Evolutionary conservation across 2,888 invertebrate species (phyloP).

Genomic region (Melinaea menophilus): DNA sequence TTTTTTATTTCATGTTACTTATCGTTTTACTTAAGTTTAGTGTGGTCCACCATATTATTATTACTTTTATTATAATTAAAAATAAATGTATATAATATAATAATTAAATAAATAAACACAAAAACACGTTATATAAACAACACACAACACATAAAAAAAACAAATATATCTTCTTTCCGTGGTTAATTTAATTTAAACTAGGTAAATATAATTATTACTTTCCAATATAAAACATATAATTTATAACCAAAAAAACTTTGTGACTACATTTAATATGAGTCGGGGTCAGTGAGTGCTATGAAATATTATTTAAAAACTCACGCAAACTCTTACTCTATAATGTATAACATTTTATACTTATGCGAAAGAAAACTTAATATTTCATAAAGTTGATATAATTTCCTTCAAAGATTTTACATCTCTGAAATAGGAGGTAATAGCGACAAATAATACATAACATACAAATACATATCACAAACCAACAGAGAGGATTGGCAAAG

Average conservation of each 20-base stretch:
- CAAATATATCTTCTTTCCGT: not conserved
- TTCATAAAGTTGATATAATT: too few relatives aligned
- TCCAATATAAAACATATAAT: too few relatives aligned
- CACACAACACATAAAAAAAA: not conserved
- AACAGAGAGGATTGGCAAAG: conserved; percentile 75
- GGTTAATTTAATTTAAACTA: not conserved
- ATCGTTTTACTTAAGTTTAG: conserved; percentile 13
- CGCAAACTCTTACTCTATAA: too few relatives aligned
- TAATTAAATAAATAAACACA: conserved; percentile 3
- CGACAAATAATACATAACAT: conserved; percentile 30
- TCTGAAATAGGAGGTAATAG: not conserved
- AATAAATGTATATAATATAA: not conserved
- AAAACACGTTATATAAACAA: not conserved
- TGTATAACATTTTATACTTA: too few relatives aligned
- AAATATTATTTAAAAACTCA: too few relatives aligned
- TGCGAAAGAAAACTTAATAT: too few relatives aligned
- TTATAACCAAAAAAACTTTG: too few relatives aligned
- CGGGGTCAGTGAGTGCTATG: too few relatives aligned
- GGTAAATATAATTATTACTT: too few relatives aligned
- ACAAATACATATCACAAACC: conserved; percentile 55
- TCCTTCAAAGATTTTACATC: too few relatives aligned
- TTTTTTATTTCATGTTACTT: conserved; percentile 13
- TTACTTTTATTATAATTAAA: conserved; percentile 3
- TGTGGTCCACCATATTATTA: conserved; percentile 13
- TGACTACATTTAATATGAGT: too few relatives aligned